phyloP scores from a whole-genome alignment of 2,888 invertebrate species.

The Pseudococcus longispinus region DNA sequence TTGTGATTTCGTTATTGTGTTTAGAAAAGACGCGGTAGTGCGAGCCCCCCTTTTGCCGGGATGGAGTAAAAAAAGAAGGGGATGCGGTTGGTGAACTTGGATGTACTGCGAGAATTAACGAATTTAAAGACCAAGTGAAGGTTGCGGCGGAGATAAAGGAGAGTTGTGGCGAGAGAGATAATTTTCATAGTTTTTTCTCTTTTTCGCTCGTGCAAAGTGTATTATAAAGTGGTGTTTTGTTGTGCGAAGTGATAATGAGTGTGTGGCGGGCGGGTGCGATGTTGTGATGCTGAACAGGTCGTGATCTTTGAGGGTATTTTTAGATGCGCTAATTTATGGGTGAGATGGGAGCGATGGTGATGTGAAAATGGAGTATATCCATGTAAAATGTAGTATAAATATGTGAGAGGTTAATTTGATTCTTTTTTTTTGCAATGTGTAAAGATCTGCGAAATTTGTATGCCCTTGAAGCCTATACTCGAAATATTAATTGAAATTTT shows the following conservation, averaged over 20 bases:
- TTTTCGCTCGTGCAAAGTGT: background rate
- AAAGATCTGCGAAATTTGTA: too few species aligned
- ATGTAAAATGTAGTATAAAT: too few species aligned
- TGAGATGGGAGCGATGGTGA: background rate
- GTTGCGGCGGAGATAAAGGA: background rate
- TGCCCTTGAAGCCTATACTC: too few species aligned
- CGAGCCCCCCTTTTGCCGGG: background rate
- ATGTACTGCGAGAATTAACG: background rate
- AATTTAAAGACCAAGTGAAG: background rate
- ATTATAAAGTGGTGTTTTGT: background rate
- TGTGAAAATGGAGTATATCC: too few species aligned
- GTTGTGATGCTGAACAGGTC: background rate
- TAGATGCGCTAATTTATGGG: background rate
- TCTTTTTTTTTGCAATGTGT: too few species aligned
- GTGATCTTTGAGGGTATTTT: background rate
- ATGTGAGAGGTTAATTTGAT: too few species aligned
- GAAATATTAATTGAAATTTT: too few species aligned
- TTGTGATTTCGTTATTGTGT: conserved; percentile 34
- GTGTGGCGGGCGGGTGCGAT: background rate
- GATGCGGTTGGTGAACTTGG: conserved; percentile 10
- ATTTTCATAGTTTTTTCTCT: background rate
- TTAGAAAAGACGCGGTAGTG: background rate
- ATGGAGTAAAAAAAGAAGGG: background rate
- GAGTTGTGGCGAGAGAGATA: background rate
- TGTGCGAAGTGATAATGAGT: background rate